Evolutionary conservation across 2,797 vertebrate genomes (phyloP).

Genomic region (Lepus townsendii): DNA sequence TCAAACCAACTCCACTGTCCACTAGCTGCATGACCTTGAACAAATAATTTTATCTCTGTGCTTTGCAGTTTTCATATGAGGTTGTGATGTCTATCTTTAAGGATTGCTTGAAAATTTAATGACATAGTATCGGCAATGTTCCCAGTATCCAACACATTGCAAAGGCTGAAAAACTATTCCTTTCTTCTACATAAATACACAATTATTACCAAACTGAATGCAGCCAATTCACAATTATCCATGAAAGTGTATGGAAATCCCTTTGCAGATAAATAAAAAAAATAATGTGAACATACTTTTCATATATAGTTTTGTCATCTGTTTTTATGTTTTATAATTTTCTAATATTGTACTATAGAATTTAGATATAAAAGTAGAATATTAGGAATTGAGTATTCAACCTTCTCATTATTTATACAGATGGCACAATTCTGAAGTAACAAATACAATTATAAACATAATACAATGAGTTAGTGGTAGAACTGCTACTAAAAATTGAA

Average conservation of each 20-base stretch:
- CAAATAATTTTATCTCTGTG: conserved; percentile 1
- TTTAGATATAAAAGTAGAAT: not conserved
- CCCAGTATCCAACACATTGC: not conserved
- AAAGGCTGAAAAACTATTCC: conserved; percentile 24
- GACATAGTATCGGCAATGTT: not conserved
- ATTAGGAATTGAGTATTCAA: not conserved
- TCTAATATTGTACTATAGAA: conserved; percentile 3
- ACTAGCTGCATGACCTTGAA: not conserved
- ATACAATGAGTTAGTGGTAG: not conserved
- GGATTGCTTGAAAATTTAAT: conserved; percentile 39
- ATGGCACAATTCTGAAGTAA: not conserved
- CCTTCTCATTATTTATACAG: conserved; percentile 17
- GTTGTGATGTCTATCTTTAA: not conserved
- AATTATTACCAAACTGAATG: not conserved
- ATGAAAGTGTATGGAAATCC: conserved; percentile 54
- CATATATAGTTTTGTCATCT: not conserved
- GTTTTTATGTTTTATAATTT: conserved; percentile 42
- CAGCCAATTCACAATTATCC: conserved; percentile 24
- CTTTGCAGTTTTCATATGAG: not conserved
- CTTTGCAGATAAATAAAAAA: conserved; percentile 28
- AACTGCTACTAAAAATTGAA: not conserved
- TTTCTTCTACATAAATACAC: conserved; percentile 38
- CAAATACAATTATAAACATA: conserved; percentile 42
- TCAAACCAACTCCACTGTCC: not conserved
- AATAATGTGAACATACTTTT: conserved; percentile 34